Conservation (phyloP, 1,140 invertebrate species). For the Zaprionus camerounensis region DNA sequence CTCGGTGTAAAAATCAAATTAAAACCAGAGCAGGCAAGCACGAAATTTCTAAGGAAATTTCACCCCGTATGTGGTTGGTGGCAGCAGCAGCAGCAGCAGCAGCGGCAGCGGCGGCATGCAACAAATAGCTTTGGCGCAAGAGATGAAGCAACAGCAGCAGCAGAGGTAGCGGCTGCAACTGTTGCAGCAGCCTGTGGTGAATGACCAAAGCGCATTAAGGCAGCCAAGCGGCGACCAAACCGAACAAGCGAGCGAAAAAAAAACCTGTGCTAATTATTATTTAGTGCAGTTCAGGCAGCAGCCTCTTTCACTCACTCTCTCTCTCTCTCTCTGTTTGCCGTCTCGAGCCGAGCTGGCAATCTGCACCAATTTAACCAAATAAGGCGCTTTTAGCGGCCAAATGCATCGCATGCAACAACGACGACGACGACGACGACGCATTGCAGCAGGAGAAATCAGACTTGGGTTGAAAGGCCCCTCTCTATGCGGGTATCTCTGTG, state of each 20-base stretch:
- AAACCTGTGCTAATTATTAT: constrained; percentile 83
- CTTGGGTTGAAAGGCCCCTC: constrained; percentile 74
- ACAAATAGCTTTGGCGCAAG: constrained; percentile 57
- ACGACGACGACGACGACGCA: constrained; percentile 31
- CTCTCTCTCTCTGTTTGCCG: background rate
- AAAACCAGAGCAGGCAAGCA: constrained; percentile 82
- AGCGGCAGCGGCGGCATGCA: constrained; percentile 76
- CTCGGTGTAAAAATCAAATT: constrained; percentile 78
- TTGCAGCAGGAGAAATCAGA: constrained; percentile 67
- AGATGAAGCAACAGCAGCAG: constrained; percentile 9
- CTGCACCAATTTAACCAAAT: constrained; percentile 83
- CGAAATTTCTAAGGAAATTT: constrained; percentile 83
- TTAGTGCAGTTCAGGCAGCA: constrained; percentile 72
- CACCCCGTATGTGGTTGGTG: constrained; percentile 68
- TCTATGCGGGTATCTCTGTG: constrained; percentile 17
- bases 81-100: constrained; percentile 17
- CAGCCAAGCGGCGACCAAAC: constrained; percentile 59
- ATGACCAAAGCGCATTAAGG: constrained; percentile 74
- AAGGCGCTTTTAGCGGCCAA: constrained; percentile 81
- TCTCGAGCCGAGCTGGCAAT: constrained; percentile 50
- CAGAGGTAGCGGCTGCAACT: constrained; percentile 7
- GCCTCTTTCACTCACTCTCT: background rate
- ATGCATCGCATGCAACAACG: constrained; percentile 74
- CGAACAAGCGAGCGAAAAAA: constrained; percentile 58
- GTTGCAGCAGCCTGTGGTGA: constrained; percentile 53